phyloP scores from a whole-genome alignment of 2,113 vertebrate species.

The Ahaetulla prasina region DNA sequence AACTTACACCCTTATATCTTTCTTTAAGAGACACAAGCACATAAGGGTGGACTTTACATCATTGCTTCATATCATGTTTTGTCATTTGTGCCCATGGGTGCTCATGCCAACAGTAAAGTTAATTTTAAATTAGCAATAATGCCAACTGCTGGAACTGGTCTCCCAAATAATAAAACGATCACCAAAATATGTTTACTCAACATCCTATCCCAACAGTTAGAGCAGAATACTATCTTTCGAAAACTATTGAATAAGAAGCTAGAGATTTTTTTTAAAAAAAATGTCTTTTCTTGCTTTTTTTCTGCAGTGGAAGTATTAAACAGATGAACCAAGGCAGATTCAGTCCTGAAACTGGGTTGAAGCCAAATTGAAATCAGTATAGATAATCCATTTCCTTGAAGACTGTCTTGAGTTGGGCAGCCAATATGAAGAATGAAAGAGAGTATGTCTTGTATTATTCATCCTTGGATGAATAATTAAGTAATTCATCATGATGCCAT shows the following conservation, averaged over 20 bases:
- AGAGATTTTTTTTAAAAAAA: neutral
- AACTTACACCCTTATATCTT: neutral
- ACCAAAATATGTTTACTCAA: neutral
- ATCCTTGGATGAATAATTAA: neutral
- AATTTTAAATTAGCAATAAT: neutral
- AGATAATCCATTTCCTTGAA: neutral
- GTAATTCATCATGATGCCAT: conserved; percentile 9
- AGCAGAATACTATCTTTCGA: neutral
- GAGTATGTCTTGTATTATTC: neutral
- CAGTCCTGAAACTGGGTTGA: neutral
- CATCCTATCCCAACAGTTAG: neutral
- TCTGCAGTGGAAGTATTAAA: neutral
- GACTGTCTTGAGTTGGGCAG: neutral
- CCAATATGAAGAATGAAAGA: conserved; percentile 14
- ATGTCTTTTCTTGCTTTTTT: neutral
- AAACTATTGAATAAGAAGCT: neutral
- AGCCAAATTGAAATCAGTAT: neutral
- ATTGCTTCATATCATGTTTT: neutral
- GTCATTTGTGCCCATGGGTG: neutral
- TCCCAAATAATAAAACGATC: neutral
- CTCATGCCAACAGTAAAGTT: neutral
- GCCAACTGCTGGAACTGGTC: neutral
- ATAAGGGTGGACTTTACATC: neutral
- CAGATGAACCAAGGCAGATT: neutral
- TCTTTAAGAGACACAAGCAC: neutral